phyloP scores from a whole-genome alignment of 1,140 invertebrate genomes.

The Pantala flavescens region DNA sequence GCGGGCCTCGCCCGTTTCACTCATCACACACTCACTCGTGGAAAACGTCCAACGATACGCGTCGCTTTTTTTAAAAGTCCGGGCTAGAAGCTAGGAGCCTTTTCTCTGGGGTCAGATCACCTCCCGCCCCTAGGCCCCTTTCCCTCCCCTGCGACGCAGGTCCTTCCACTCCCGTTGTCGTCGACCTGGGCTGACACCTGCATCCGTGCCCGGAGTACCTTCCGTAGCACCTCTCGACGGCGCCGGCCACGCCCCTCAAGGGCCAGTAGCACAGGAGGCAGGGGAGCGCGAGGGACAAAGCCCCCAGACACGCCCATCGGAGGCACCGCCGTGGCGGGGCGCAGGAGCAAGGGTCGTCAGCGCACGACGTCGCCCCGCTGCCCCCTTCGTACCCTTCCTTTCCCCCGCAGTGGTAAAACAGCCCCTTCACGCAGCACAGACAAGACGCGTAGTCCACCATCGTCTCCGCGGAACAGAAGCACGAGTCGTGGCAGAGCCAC shows the following conservation, averaged over 20 bases:
- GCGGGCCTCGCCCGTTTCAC: too few relatives aligned
- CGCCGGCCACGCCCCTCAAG: slow-evolving; percentile 62
- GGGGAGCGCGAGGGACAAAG: slow-evolving; percentile 68
- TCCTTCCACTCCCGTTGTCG: slow-evolving; percentile 41
- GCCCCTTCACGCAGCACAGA: slow-evolving; percentile 83
- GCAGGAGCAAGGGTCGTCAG: slow-evolving; percentile 80
- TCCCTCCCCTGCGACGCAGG: slow-evolving; percentile 30
- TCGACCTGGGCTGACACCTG: slow-evolving; percentile 38
- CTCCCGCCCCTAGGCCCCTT: slow-evolving; percentile 34
- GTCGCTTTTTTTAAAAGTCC: slow-evolving; percentile 25
- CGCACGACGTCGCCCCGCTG: slow-evolving; percentile 49
- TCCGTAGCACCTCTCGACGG: slow-evolving; percentile 71
- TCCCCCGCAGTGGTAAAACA: slow-evolving; percentile 74
- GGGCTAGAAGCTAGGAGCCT: slow-evolving; percentile 41
- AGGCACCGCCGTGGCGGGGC: slow-evolving; percentile 53
- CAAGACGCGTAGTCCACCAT: slow-evolving; percentile 80
- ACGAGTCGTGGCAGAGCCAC: slow-evolving; percentile 80
- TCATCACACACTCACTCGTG: not conserved
- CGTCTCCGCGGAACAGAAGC: slow-evolving; percentile 74
- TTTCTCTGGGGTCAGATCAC: slow-evolving; percentile 40
- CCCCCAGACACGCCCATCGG: slow-evolving; percentile 74
- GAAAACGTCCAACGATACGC: not conserved
- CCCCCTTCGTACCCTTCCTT: slow-evolving; percentile 58
- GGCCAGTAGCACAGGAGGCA: slow-evolving; percentile 90
- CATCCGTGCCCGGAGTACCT: slow-evolving; percentile 61